Conservation (phyloP, 2,888 invertebrate genomes). For the Noctua pronuba region DNA sequence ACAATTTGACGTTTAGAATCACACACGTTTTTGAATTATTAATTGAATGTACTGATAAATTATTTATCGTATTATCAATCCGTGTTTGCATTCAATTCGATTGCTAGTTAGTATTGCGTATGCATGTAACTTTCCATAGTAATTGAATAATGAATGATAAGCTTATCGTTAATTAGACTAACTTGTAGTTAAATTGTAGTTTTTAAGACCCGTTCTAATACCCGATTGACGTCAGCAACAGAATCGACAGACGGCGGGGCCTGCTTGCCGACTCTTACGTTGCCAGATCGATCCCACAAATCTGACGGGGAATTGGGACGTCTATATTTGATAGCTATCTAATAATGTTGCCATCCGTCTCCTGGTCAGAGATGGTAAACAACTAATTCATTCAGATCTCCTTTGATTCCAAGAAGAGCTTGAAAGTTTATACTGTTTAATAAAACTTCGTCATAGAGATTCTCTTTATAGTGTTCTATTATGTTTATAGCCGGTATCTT, state of each 20-base stretch:
- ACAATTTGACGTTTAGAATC: slow-evolving; percentile 38
- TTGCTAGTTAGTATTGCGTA: slow-evolving; percentile 27
- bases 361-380: slow-evolving; percentile 32
- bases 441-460: slow-evolving; percentile 35
- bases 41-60: slow-evolving; percentile 35
- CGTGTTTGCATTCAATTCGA: slow-evolving; percentile 35
- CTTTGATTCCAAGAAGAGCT: slow-evolving; percentile 39
- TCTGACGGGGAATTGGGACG: slow-evolving; percentile 41
- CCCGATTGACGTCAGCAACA: slow-evolving; percentile 36
- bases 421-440: slow-evolving; percentile 24
- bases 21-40: slow-evolving; percentile 32
- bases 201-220: slow-evolving; percentile 29
- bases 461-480: slow-evolving; percentile 40
- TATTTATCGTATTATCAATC: slow-evolving; percentile 36
- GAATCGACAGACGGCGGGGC: slow-evolving; percentile 23
- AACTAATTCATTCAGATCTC: slow-evolving; percentile 43
- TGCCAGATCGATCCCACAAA: slow-evolving; percentile 40
- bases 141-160: slow-evolving; percentile 27
- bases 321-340: slow-evolving; percentile 41
- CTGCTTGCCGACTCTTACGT: slow-evolving; percentile 11
- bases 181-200: slow-evolving; percentile 27
- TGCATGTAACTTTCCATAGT: slow-evolving; percentile 44
- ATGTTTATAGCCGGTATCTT: slow-evolving; percentile 36
- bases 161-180: slow-evolving; percentile 14
- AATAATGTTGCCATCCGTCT: slow-evolving; percentile 30